A percentile compares a stretch with the other conserved stretches of the same genome.
These are phyloP conservation scores for Pristionchus mayeri DNA, from an alignment of 2,888 invertebrate genomes.

Conservation along the genomic window DNA sequence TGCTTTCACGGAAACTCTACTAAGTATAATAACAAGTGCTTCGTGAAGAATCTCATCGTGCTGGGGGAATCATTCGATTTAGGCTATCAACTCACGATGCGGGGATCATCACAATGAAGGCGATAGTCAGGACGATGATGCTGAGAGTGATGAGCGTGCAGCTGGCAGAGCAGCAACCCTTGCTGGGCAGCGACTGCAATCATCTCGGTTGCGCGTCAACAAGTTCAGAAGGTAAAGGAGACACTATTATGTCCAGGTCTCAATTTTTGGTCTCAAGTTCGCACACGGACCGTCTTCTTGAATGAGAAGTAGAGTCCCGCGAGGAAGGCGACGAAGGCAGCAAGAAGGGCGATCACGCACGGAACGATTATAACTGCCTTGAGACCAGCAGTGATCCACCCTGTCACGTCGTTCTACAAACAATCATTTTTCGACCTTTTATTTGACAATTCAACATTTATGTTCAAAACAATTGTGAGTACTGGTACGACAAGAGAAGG, in stretches of 20 bases:
- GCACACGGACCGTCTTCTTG: slow-evolving; percentile 23
- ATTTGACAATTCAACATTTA: no score
- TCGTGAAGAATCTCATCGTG: no score
- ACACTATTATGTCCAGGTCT: no score
- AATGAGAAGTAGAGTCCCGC: background rate
- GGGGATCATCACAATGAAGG: slow-evolving; percentile 21
- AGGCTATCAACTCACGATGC: slow-evolving; percentile 23
- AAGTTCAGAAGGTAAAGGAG: no score
- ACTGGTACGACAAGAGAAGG: background rate
- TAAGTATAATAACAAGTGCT: no score
- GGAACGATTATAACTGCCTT: background rate
- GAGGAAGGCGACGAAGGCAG: background rate
- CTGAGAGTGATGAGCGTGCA: slow-evolving; percentile 29
- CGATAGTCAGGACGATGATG: background rate
- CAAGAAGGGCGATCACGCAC: background rate
- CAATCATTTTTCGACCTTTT: background rate
- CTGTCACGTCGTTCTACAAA: background rate
- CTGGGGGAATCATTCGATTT: no score
- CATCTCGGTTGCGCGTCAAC: no score
- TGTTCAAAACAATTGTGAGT: no score
- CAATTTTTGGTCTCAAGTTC: no score
- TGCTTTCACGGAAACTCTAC: no score
- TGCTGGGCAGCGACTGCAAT: slow-evolving; percentile 22
- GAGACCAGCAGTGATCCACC: slow-evolving; percentile 3
- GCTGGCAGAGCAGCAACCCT: slow-evolving; percentile 19